Evolutionary conservation across 2,113 vertebrate genomes (phyloP).

Genomic region (Gasterosteus nipponicus): DNA sequence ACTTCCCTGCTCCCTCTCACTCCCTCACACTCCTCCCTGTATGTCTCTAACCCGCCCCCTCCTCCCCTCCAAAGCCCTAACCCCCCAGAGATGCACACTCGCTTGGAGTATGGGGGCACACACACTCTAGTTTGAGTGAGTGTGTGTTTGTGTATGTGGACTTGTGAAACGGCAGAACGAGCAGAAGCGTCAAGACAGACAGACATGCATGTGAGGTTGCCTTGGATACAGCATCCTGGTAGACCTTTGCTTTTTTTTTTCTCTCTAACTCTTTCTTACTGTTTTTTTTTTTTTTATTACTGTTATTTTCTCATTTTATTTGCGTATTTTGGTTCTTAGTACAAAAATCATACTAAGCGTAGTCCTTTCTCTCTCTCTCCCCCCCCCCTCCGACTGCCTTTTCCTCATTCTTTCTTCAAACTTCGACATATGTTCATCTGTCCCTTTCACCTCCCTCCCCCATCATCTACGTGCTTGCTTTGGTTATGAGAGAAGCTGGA

Average conservation of each 20-base stretch:
- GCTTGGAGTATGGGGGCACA: conserved; percentile 60
- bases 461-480: conserved; percentile 77
- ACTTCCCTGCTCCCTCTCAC: conserved; percentile 42
- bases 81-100: conserved; percentile 65
- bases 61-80: conserved; percentile 5
- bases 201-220: conserved; percentile 83
- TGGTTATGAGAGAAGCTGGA: conserved; percentile 82
- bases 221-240: conserved; percentile 72
- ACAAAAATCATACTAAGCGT: conserved; percentile 77
- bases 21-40: conserved; percentile 48
- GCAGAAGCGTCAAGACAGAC: conserved; percentile 67
- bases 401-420: conserved; percentile 62
- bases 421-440: conserved; percentile 43
- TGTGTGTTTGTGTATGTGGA: conserved; percentile 73
- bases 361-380: conserved; percentile 51
- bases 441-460: conserved; percentile 55
- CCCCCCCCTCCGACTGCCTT: conserved; percentile 46
- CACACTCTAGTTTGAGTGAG: conserved; percentile 64
- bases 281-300: conserved; percentile 66
- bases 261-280: conserved; percentile 68
- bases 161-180: conserved; percentile 75
- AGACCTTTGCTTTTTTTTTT: conserved; percentile 69
- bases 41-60: conserved; percentile 22
- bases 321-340: conserved; percentile 76
- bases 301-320: conserved; percentile 80